Base-by-base conservation (phyloP, 2,797 vertebrate species). In the Nyctibius grandis region DNA sequence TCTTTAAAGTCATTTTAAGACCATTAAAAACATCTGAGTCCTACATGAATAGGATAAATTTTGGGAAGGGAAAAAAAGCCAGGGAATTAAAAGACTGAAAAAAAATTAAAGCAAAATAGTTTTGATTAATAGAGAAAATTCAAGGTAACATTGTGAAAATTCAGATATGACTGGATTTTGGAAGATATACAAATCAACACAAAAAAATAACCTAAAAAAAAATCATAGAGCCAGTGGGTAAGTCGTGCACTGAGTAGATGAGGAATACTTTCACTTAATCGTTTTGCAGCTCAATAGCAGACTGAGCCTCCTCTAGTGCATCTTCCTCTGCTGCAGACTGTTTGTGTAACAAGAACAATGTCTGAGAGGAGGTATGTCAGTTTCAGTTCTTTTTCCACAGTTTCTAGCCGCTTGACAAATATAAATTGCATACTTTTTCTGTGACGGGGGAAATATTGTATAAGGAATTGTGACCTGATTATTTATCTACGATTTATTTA, bases 401-500 rank as follows among this genome's bases (percentile, higher is more conserved):
- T 85, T 93, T 88, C 40, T n/a, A 80, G 33, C 21, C 40, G 88
- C 56, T 25, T 80, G 56, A 80, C 56, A 83, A 83, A 64, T 61
- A 78, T 9, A 88, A 95, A 95, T 77, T 42, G 12, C 65, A 80
- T 28, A 42, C 1, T 9, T 53, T 68, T 95, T 33, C 56, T 70
- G 31, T 88, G 88, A 34, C 11, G 50, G n/a, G 36, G 14, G 8
- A 11, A 89, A 90, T 85, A 85, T 38, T 77, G 21, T 51, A n/a
- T 81, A 65, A 68, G 36, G 53, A 53, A 75, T 44, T 53, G 36
- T 1, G 11, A 60, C 26, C 5, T 68, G 68, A 74, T 83, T 85
- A 68, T 89, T 92, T 94, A 73, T 33, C 60, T 81, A 22, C n/a
- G 77, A 45, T 90, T 93, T 89, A 64, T 92, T 91, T 75, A 75